Conservation (phyloP, 1,140 invertebrate species). For the Orchestia grillus region DNA sequence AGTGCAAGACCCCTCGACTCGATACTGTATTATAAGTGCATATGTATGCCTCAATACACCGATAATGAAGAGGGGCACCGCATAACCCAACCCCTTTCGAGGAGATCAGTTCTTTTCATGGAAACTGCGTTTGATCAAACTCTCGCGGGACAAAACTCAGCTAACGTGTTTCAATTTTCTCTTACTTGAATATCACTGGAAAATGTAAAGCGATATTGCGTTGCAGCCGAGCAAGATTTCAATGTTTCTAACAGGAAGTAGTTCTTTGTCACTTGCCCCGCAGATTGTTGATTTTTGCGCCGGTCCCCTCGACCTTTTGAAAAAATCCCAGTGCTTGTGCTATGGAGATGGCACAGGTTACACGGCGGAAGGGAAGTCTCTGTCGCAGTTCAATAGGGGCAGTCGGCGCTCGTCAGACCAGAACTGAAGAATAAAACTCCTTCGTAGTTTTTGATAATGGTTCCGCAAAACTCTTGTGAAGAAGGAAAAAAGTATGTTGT, state of each 20-base stretch:
- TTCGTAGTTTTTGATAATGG: not conserved
- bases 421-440: not conserved
- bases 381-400: not conserved
- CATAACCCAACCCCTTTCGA: not conserved
- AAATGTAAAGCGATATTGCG: conserved; percentile 1
- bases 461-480: not conserved
- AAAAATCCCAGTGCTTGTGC: not conserved
- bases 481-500: not conserved
- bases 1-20: not conserved
- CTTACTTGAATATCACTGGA: not conserved
- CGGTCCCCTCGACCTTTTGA: not conserved
- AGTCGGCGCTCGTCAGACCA: not conserved
- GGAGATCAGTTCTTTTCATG: not conserved
- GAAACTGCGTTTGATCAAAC: not conserved
- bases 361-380: not conserved
- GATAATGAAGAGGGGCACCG: not conserved
- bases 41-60: not conserved
- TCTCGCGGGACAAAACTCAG: not conserved
- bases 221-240: not conserved
- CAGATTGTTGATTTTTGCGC: not conserved
- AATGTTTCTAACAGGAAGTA: not conserved
- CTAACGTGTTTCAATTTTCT: not conserved
- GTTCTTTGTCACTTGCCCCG: conserved; percentile 5
- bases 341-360: not conserved
- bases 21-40: not conserved